Evolutionary conservation across 2,888 invertebrate species (phyloP), one percentile per base, ranked within the genome.

Genomic region (Coleophora deauratella): DNA sequence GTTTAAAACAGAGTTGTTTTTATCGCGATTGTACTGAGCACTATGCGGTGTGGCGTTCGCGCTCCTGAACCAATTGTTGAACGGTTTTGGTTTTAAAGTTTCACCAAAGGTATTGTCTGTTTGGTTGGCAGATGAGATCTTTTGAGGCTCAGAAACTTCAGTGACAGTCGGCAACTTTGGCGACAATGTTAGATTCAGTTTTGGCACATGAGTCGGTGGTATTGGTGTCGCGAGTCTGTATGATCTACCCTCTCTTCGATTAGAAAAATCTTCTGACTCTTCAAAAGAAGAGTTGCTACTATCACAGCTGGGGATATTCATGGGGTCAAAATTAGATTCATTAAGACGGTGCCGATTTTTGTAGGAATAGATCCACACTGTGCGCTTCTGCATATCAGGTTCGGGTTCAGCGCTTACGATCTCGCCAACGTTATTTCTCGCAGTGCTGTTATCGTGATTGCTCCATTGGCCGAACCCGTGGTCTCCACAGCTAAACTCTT

Each of bases 321-420:
- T 49, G 11, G 62, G 38, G 38, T 66, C 62, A 35, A 54, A 57
- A 43, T 66, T 62, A 33, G 68, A 55, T 34, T 75, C 70, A n/a
- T 59, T 44, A 14, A 75, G 44, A 3, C 61, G 47, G n/a, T 55
- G 63, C 41, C 62, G 67, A 46, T 81, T 80, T 59, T 73, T 72
- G 43, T 66, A 75, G 2, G 80, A 80, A 53, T 80, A 80, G 35
- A 80, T 77, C 67, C 72, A 76, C 44, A 79, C 59, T 2, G 71
- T 76, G 7, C 59, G 66, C 44, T 72, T 66, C 35, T 69, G 66
- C 7, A 47, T 37, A 8, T 65, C 57, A 11, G 46, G 31, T 34
- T 60, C 57, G 9, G 57, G 37, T 13, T 66, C 59, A 43, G 57
- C 65, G 0, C 51, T 55, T 14, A 60, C 44, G 10, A 57, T 50